Evolutionary conservation across 2,888 invertebrate species (phyloP), one percentile per base, ranked within the genome.

Genomic region (Miltochrista miniata): DNA sequence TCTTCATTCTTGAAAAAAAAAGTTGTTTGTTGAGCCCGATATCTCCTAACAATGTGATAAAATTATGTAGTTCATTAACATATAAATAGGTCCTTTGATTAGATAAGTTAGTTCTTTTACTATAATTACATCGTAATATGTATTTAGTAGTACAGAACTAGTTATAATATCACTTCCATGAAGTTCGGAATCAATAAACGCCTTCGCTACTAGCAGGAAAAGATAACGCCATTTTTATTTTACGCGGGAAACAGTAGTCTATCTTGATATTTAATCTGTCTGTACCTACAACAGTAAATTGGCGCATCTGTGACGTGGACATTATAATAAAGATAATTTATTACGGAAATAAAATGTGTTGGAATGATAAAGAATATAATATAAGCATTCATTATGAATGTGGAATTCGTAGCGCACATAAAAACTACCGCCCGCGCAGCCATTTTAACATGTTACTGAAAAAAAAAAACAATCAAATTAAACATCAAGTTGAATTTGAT

Each of bases 161-260:
- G 40, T 44, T 39, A 57, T 69, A 24, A 52, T 68, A 74, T 74
- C 72, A 33, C 14, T 74, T 74, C 74, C 59, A 55, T 61, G 72
- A 74, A 71, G 5, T 59, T 54, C 48, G 40, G 53, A 71, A 70
- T 72, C 64, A 65, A 64, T 67, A 65, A 64, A 63, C 62, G 45
- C 49, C 48, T 48, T 13, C 29, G 63, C 61, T 61, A 66, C 68
- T 68, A 61, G 54, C 63, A 31, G 61, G 67, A 70, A 72, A 56
- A 61, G 72, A 72, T 71, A 70, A 71, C 54, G 52, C 13, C 29
- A 9, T 34, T 33, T 41, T 24, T 56, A 38, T 59, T 64, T 61
- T 58, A 54, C 50, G 35, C 34, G 45, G 31, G 47, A 48, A 67
- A 69, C 64, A 42, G 64, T 59, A 69, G 66, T 56, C 15, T 68